A percentile compares a stretch with the other conserved stretches of the same genome.
Conservation (phyloP, 2,888 invertebrate species). For the Apamea epomidion region DNA sequence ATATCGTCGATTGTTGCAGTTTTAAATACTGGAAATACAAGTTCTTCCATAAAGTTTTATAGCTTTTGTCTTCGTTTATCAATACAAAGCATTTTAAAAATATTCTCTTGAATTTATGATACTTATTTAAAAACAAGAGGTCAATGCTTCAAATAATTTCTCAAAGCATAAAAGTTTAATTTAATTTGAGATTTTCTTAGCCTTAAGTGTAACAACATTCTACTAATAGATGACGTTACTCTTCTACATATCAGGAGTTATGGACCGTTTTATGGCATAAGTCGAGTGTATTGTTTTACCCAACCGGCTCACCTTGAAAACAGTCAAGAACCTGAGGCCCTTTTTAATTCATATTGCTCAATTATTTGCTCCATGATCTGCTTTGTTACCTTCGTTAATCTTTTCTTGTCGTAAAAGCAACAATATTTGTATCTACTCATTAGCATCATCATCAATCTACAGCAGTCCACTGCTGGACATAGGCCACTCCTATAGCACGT, state of each 20-base stretch:
- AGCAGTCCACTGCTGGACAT: too few species aligned
- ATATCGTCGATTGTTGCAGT: neutral
- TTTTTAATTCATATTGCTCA: constrained; percentile 31
- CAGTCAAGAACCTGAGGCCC: constrained; percentile 23
- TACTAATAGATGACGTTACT: constrained; percentile 51
- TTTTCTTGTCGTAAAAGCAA: neutral
- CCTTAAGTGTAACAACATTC: neutral
- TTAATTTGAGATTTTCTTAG: neutral
- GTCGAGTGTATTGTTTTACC: constrained; percentile 54
- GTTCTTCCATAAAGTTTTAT: constrained; percentile 9
- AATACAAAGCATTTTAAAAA: neutral
- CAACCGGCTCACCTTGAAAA: constrained; percentile 63
- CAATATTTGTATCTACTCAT: neutral
- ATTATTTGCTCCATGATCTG: constrained; percentile 11
- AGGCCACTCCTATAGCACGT: too few species aligned
- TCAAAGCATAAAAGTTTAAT: neutral
- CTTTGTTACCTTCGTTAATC: neutral
- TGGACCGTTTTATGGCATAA: constrained; percentile 51
- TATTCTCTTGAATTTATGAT: neutral
- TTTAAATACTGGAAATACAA: constrained; percentile 22
- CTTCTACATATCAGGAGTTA: constrained; percentile 42
- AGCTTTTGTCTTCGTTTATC: neutral
- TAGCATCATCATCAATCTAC: too few species aligned
- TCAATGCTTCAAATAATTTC: neutral
- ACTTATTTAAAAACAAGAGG: neutral